Base-by-base conservation (phyloP, 2,113 vertebrate species). In the Prochilodus magdalenae region DNA sequence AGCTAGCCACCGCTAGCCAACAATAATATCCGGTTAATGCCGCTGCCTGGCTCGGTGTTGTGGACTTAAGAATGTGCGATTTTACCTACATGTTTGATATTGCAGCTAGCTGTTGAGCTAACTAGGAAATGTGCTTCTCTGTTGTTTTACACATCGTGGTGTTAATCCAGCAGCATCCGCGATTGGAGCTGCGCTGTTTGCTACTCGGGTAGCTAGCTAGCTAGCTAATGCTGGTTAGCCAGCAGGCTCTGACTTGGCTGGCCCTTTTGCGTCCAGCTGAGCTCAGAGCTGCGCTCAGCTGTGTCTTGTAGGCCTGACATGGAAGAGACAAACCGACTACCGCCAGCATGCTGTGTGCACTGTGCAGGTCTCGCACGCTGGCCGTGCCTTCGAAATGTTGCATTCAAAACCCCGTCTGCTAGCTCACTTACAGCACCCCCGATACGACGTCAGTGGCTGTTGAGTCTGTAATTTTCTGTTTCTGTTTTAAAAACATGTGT, bases 1-100 rank as follows among this genome's bases (percentile, higher is more conserved):
- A 36, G 53, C 55, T 62, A 60, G 20, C 53, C 7, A 8, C 13
- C 62, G 44, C 27, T 59, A 77, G 60, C 47, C 67, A 22, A 15
- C 53, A 15, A 40, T 69, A 67, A 55, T 40, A 24, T 67, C 8
- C 76, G 36, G 47, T 70, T 27, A 78, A n/a, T n/a, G n/a, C 11
- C 20, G 12, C 30, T 30, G 10, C 4, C 29, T 18, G 36, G n/a
- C 30, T 36, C 29, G 29, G 62, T 27, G 44, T 3, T 24, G 22
- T 36, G 27, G 22, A 30, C 27, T 5, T 5, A 11, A 67, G n/a
- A 67, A 20, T 36, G 3, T 18, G 33, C 4, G 16, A 20, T 7
- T 14, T 18, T 8, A 51, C 62, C 7, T 12, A 22, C 14, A 0
- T 0, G 40, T 44, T 1, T 10, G 40, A 44, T 44, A 1, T 44